These are phyloP conservation scores for Artemia franciscana DNA, from an alignment of 1,140 invertebrate genomes.

Conservation along the genomic window DNA sequence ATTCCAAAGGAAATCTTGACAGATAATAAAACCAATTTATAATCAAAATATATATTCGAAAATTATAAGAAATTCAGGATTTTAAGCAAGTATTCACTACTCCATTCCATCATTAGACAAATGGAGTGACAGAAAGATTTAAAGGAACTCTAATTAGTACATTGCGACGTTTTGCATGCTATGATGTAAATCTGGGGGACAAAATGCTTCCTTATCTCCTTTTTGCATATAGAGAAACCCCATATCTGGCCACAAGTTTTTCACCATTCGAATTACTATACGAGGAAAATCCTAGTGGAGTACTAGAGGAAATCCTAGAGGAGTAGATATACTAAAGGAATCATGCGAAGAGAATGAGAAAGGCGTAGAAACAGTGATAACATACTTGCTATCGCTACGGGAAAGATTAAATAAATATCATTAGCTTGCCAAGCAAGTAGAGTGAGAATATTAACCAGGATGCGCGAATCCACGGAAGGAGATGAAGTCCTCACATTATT, in stretches of 20 bases:
- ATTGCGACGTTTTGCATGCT: constrained; percentile 2
- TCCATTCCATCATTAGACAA: constrained; percentile 7
- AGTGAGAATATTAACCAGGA: neutral
- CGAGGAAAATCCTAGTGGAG: neutral
- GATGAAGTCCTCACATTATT: neutral
- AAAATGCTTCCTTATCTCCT: neutral
- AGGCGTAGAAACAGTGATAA: neutral
- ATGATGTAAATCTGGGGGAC: constrained; percentile 3
- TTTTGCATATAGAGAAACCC: constrained; percentile 7
- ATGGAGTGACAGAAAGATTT: constrained; percentile 8
- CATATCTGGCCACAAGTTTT: neutral
- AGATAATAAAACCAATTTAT: too few relatives aligned
- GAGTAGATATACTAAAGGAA: too few relatives aligned
- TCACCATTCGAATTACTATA: neutral
- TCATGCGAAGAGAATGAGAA: neutral
- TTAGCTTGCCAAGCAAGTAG: neutral
- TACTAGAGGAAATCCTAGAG: too few relatives aligned
- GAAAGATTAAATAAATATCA: neutral
- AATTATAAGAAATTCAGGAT: neutral
- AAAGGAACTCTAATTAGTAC: constrained; percentile 7
- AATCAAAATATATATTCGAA: neutral
- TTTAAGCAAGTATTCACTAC: constrained; percentile 2
- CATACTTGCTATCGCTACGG: neutral
- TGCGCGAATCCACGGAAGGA: neutral
- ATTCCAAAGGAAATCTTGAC: too few relatives aligned